Conservation (phyloP, 2,113 vertebrate genomes). For the Toxotes jaculatrix region DNA sequence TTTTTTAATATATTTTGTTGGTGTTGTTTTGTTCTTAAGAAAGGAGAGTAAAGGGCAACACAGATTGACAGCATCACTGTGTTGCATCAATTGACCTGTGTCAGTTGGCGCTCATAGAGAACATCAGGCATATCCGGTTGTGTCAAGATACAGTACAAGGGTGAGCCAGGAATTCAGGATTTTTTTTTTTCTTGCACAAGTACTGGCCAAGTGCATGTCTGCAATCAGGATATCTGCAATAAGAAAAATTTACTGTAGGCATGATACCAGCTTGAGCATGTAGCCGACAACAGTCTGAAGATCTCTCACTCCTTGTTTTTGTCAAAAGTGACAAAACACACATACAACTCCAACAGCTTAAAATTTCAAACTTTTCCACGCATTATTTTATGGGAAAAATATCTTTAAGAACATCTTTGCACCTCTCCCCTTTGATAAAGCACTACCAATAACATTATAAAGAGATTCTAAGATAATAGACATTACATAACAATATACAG, state of each 20-base stretch:
- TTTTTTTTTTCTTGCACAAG: neutral
- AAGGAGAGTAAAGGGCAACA: too few relatives aligned
- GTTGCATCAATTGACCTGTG: too few relatives aligned
- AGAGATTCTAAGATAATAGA: neutral
- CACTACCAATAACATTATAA: neutral
- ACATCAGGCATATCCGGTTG: neutral
- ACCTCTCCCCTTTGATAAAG: neutral
- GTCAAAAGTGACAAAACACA: neutral
- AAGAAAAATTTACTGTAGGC: neutral
- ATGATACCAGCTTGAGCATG: too few relatives aligned
- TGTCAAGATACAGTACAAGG: neutral
- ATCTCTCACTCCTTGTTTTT: neutral
- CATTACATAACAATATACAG: neutral
- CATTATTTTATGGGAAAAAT: neutral
- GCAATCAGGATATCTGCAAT: neutral
- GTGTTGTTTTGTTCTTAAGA: too few relatives aligned
- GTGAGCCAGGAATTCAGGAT: neutral
- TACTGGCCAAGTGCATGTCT: neutral
- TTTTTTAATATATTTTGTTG: too few relatives aligned
- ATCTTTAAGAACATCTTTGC: neutral
- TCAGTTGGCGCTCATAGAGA: neutral
- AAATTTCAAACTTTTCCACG: too few relatives aligned
- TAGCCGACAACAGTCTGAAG: neutral
- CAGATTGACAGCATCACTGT: too few relatives aligned
- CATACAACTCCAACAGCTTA: too few relatives aligned